phyloP scores from a whole-genome alignment of 2,888 invertebrate species.

The Tinea semifulvella region DNA sequence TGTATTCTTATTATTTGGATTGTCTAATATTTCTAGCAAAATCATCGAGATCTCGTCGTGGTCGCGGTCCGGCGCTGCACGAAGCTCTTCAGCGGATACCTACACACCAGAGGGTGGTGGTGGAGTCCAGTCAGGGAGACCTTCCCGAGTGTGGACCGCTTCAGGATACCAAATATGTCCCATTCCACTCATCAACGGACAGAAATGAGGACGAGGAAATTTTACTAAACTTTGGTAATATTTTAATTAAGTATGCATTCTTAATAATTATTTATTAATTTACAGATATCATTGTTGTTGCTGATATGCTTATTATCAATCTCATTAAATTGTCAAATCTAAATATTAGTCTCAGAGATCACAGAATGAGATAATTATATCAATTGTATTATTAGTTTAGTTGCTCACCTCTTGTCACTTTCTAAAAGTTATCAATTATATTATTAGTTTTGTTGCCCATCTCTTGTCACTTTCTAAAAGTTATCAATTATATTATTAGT shows the following conservation, averaged over 20 bases:
- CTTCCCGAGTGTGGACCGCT: constrained; percentile 54
- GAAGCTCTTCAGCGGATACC: constrained; percentile 70
- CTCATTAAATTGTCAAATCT: too few species aligned
- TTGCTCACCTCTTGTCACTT: too few species aligned
- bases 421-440: too few species aligned
- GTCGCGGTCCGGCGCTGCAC: constrained; percentile 60
- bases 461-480: too few species aligned
- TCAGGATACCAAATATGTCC: constrained; percentile 32
- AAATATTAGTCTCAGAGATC: too few species aligned
- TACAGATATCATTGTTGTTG: too few species aligned
- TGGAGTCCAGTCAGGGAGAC: constrained; percentile 49
- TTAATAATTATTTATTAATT: too few species aligned
- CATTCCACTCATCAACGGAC: constrained; percentile 34
- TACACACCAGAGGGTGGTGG: constrained; percentile 33
- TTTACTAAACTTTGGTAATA: constrained; percentile 52
- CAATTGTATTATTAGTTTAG: too few species aligned
- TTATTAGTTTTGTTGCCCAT: too few species aligned
- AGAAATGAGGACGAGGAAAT: constrained; percentile 51
- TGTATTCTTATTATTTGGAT: background rate
- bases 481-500: too few species aligned
- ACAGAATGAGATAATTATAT: too few species aligned
- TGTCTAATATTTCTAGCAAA: constrained; percentile 26
- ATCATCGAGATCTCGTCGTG: constrained; percentile 35
- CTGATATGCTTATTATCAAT: too few species aligned
- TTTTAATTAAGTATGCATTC: constrained; percentile 8